These are phyloP conservation scores for Pollachius pollachius DNA, from an alignment of 2,113 vertebrate genomes.

Conservation along the genomic window DNA sequence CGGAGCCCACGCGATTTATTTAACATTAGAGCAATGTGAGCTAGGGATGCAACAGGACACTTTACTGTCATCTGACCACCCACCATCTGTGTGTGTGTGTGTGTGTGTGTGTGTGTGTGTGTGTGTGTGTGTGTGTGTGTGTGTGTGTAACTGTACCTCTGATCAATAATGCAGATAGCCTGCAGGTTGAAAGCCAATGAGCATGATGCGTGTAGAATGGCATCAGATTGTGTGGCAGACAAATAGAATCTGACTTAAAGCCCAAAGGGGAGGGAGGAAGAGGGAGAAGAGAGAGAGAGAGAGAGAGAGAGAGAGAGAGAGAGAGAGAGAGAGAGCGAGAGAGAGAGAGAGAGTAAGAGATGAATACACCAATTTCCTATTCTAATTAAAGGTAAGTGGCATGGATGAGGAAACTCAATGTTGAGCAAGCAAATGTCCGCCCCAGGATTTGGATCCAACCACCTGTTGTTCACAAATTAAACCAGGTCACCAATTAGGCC, in stretches of 20 bases:
- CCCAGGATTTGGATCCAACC: not conserved
- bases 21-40: conserved; percentile 38
- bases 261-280: no score
- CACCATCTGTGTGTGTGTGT: conserved; percentile 19
- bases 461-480: not conserved
- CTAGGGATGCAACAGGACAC: conserved; percentile 48
- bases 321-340: no score
- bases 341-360: no score
- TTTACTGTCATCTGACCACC: conserved; percentile 36
- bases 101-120: conserved; percentile 8
- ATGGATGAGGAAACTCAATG: no score
- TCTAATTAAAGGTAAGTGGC: no score
- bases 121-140: conserved; percentile 21
- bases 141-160: conserved; percentile 29
- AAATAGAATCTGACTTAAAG: no score
- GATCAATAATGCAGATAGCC: conserved; percentile 67
- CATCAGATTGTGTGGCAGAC: conserved; percentile 7
- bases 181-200: conserved; percentile 40
- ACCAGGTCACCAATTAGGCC: not conserved
- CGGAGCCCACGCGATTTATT: conserved; percentile 23
- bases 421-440: no score
- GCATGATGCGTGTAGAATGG: conserved; percentile 30
- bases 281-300: no score
- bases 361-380: no score
- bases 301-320: no score